Evolutionary conservation across 2,113 vertebrate genomes (phyloP).

Genomic region (Pogonocichla stellata): DNA sequence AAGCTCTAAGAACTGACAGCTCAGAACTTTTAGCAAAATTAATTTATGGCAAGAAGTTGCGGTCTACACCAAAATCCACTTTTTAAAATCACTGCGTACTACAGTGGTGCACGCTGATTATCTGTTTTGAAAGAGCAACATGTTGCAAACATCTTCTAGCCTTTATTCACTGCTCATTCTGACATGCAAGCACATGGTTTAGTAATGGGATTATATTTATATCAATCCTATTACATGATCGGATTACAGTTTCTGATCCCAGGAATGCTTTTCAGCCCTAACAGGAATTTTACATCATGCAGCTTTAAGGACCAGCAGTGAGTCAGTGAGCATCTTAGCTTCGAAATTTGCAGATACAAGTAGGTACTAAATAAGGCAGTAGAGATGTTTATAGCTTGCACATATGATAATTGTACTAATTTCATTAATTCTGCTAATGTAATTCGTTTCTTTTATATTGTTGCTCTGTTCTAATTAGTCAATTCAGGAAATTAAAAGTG

Average conservation of each 20-base stretch:
- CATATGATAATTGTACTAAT: background rate
- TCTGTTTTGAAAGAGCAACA: background rate
- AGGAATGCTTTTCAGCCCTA: background rate
- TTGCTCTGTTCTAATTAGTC: background rate
- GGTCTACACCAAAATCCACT: background rate
- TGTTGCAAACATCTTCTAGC: background rate
- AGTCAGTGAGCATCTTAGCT: background rate
- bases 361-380: background rate
- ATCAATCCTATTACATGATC: constrained; percentile 29
- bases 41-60: background rate
- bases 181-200: background rate
- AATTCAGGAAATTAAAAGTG: background rate
- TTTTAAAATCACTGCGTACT: background rate
- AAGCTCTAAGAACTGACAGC: background rate
- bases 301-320: background rate
- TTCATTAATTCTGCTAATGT: background rate
- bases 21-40: background rate
- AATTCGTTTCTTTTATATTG: background rate
- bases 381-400: background rate
- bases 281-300: background rate
- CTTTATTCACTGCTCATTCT: constrained; percentile 3
- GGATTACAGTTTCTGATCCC: constrained; percentile 28
- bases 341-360: background rate
- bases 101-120: background rate
- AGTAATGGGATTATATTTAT: constrained; percentile 47